Conservation (phyloP, 2,888 invertebrate genomes). For the Agrochola lota region DNA sequence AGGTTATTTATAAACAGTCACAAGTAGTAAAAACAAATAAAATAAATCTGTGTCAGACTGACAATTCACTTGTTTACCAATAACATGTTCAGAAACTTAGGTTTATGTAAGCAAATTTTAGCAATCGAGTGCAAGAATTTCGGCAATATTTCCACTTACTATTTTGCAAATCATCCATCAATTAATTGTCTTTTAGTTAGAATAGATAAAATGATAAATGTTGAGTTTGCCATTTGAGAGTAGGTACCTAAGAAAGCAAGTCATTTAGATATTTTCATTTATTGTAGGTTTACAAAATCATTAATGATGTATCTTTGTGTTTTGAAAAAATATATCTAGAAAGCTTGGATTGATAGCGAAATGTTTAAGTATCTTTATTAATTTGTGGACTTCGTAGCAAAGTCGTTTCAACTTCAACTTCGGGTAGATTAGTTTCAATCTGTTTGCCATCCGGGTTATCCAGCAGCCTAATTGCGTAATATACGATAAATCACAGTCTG, state of each 20-base stretch:
- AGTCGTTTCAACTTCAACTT: not conserved
- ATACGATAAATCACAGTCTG: no score
- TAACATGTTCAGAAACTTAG: not conserved
- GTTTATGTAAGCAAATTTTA: not conserved
- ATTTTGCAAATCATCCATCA: slow-evolving; percentile 13
- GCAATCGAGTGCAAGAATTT: slow-evolving; percentile 2
- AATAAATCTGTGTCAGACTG: no score
- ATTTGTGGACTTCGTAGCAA: not conserved
- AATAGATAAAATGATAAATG: slow-evolving; percentile 19
- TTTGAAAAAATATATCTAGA: not conserved
- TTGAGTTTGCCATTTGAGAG: slow-evolving; percentile 7
- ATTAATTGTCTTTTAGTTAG: slow-evolving; percentile 4
- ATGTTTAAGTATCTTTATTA: not conserved
- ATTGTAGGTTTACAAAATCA: not conserved
- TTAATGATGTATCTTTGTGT: not conserved
- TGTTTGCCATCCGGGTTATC: no score
- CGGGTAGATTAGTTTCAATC: not conserved
- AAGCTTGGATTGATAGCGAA: not conserved
- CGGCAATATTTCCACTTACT: not conserved
- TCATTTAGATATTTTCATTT: not conserved
- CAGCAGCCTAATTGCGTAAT: no score
- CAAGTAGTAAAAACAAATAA: not conserved
- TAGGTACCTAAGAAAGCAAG: not conserved
- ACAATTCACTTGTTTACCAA: not conserved
- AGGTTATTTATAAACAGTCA: not conserved